Evolutionary conservation across 1,140 invertebrate species (phyloP).

Genomic region (Drosophila kurseongensis): DNA sequence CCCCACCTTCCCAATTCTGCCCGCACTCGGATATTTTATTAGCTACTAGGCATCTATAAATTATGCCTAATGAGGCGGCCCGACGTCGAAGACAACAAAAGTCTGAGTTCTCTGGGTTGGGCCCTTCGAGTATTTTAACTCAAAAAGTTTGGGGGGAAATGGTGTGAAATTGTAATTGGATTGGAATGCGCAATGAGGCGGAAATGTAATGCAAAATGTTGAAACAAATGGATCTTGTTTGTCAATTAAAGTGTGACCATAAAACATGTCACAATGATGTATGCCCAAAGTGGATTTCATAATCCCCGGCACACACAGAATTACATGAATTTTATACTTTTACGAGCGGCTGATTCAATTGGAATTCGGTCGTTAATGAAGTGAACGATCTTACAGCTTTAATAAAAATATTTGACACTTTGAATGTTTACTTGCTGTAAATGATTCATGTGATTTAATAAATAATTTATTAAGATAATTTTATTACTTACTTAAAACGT

Average conservation of each 20-base stretch:
- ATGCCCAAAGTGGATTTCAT: conserved; percentile 45
- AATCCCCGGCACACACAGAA: conserved; percentile 24
- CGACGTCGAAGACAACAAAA: conserved; percentile 55
- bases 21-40: conserved; percentile 68
- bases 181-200: conserved; percentile 72
- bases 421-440: conserved; percentile 2
- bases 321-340: conserved; percentile 29
- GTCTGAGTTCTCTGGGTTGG: conserved; percentile 24
- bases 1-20: conserved; percentile 15
- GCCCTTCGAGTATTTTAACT: conserved; percentile 13
- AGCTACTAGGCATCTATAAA: conserved; percentile 64
- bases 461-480: no score
- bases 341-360: conserved; percentile 37
- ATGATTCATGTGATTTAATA: background rate
- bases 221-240: conserved; percentile 54
- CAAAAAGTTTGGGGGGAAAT: conserved; percentile 9
- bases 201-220: conserved; percentile 63
- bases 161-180: conserved; percentile 76
- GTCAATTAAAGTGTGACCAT: conserved; percentile 59
- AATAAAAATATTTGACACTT: background rate
- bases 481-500: no score
- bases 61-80: conserved; percentile 75
- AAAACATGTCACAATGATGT: conserved; percentile 55
- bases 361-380: conserved; percentile 20
- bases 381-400: conserved; percentile 4